Evolutionary conservation across 1,140 invertebrate genomes (phyloP), one percentile per base, ranked within the genome.

Genomic region (Cotesia glomerata): DNA sequence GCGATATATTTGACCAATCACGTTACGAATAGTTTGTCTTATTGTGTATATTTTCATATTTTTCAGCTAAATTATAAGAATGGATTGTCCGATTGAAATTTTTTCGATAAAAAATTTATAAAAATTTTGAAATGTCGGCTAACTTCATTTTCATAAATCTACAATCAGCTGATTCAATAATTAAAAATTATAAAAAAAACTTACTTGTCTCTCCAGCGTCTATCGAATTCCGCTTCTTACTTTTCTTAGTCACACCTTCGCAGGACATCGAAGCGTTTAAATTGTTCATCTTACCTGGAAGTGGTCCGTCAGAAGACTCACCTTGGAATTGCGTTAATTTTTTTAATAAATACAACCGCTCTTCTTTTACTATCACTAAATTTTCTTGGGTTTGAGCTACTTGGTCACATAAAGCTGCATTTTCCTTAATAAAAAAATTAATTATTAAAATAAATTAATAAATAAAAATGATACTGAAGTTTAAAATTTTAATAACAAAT

Each of bases 351-450:
- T 91, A 94, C 82, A 93, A 89, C 75, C 93, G 88, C 83, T 95
- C 93, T 84, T 95, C 93, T 82, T 93, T 93, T 1, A 91, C 90
- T 73, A 91, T 87, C 58, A 92, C 84, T 54, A 94, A 90, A 85
- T 92, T 93, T 78, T 93, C 92, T 86, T 95, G 93, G 73, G 92
- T 89, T 82, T 91, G 89, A 8, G 93, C 90, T 51, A 94, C 91
- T 89, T 94, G 93, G 89, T 95, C 93, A 84, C 93, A 94, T 8
- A 95, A 77, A 14, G 93, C 92, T 74, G 93, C 92, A 90, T 95
- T 95, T 87, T 94, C 91, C 93, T 94, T 76, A 16, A 85, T 82
- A 75, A 73, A n/a, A 59, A 59, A 59, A 56, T 65, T 71, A 67
- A 72, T 77, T 77, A 56, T 64, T 74, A 58, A 49, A 69, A 18